Evolutionary conservation across 2,888 invertebrate species (phyloP).

Genomic region (Leptarthrus brevirostris): DNA sequence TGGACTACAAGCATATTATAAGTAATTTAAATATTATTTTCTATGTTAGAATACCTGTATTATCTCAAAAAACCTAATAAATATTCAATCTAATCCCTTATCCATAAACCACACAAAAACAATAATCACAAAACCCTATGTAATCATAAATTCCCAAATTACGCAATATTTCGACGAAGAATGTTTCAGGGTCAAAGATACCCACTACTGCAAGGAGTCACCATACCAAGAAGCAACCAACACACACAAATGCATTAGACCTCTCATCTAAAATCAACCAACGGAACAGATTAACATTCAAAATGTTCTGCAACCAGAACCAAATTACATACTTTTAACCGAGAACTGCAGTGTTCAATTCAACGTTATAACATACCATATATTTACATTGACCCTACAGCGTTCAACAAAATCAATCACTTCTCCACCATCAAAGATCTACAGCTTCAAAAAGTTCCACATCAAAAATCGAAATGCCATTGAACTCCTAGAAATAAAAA

Average conservation of each 20-base stretch:
- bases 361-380: too few relatives aligned
- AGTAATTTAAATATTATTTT: slow-evolving; percentile 54
- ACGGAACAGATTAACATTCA: neutral
- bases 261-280: slow-evolving; percentile 32
- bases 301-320: too few relatives aligned
- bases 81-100: slow-evolving; percentile 50
- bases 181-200: slow-evolving; percentile 44
- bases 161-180: slow-evolving; percentile 39
- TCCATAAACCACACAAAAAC: slow-evolving; percentile 51
- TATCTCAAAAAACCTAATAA: slow-evolving; percentile 34
- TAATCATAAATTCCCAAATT: slow-evolving; percentile 27
- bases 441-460: too few relatives aligned
- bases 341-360: too few relatives aligned
- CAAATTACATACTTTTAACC: too few relatives aligned
- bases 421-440: too few relatives aligned
- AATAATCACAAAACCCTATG: slow-evolving; percentile 47
- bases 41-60: slow-evolving; percentile 51
- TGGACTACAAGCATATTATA: slow-evolving; percentile 49
- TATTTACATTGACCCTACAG: too few relatives aligned
- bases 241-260: slow-evolving; percentile 38
- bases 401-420: too few relatives aligned
- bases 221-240: slow-evolving; percentile 23
- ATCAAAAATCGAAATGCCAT: neutral
- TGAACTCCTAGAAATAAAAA: neutral
- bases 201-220: slow-evolving; percentile 43